Base-by-base conservation (phyloP, 2,797 vertebrate genomes). In the Syngnathus acus region DNA sequence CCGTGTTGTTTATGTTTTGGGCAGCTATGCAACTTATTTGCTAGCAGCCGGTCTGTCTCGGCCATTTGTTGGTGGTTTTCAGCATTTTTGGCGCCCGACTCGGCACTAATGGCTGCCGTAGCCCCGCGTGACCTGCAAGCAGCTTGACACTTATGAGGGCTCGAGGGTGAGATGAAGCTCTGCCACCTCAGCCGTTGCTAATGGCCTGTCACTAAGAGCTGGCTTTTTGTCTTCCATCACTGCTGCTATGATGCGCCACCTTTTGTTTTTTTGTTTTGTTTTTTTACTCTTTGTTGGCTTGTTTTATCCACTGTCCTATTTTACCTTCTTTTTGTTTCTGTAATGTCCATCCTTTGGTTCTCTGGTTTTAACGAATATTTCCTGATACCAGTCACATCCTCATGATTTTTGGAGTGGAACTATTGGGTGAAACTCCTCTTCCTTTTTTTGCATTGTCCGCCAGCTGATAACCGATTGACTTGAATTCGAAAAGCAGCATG, bases 201-300 rank as follows among this genome's bases (percentile, higher is more conserved):
- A 86, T 84, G 76, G 66, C 69, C 68, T 76, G 68, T 78, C 72
- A 66, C 76, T 78, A 79, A 77, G 76, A 80, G 57, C 65, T 70
- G 68, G 21, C 55, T 71, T 69, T 72, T 68, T 66, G 70, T 62
- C 53, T 50, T 42, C 65, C 57, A 42, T 32, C 6, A 9, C 51
- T 14, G 48, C 23, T 43, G 39, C 42, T 72, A 14, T 32, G 14
- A 57, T 16, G 11, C 10, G 4, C 26, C 51, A 6, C 19, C 11
- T 9, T 23, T 11, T 47, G 0, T 23, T 23, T 11, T 11, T 54
- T 23, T 9, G 26, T 53, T 21, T 50, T 19, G 0, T 13, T 54
- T 54, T 53, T 9, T 72, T 48, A 45, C 51, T 70, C 38, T 47
- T 67, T 6, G 67, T 65, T 23, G 37, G 51, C 23, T 57, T 1